Conservation (phyloP, 1,140 invertebrate species). For the Holotrichia oblita region DNA sequence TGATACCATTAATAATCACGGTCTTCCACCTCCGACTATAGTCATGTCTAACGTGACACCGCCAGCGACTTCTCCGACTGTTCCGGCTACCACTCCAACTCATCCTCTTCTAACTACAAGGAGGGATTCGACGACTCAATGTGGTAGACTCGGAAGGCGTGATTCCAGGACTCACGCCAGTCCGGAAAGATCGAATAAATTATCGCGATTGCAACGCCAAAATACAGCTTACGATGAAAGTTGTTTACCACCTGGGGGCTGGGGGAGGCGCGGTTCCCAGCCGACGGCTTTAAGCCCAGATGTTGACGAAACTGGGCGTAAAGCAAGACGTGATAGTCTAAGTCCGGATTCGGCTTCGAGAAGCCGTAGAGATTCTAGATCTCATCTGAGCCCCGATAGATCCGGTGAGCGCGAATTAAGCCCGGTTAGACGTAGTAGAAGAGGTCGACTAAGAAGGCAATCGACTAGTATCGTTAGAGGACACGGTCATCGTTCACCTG, state of each 20-base stretch:
- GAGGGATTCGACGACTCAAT: slow-evolving; percentile 85
- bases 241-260: slow-evolving; percentile 71
- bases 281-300: slow-evolving; percentile 85
- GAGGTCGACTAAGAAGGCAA: slow-evolving; percentile 76
- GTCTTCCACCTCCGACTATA: slow-evolving; percentile 79
- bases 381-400: slow-evolving; percentile 82
- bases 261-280: slow-evolving; percentile 73
- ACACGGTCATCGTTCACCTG: slow-evolving; percentile 69
- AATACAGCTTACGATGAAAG: slow-evolving; percentile 89
- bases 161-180: slow-evolving; percentile 72
- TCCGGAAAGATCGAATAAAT: slow-evolving; percentile 73
- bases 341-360: slow-evolving; percentile 86
- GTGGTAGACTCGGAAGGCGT: slow-evolving; percentile 70
- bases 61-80: slow-evolving; percentile 72
- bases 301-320: slow-evolving; percentile 70
- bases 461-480: slow-evolving; percentile 77
- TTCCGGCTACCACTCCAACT: slow-evolving; percentile 66
- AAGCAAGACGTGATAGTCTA: slow-evolving; percentile 82
- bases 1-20: slow-evolving; percentile 65
- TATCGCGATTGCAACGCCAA: slow-evolving; percentile 81
- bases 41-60: slow-evolving; percentile 83
- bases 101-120: slow-evolving; percentile 72
- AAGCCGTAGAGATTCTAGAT: slow-evolving; percentile 76
- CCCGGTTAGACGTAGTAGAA: slow-evolving; percentile 71
- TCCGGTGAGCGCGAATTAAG: slow-evolving; percentile 76